Base-by-base conservation (phyloP, 2,113 vertebrate genomes). In the Solea senegalensis region DNA sequence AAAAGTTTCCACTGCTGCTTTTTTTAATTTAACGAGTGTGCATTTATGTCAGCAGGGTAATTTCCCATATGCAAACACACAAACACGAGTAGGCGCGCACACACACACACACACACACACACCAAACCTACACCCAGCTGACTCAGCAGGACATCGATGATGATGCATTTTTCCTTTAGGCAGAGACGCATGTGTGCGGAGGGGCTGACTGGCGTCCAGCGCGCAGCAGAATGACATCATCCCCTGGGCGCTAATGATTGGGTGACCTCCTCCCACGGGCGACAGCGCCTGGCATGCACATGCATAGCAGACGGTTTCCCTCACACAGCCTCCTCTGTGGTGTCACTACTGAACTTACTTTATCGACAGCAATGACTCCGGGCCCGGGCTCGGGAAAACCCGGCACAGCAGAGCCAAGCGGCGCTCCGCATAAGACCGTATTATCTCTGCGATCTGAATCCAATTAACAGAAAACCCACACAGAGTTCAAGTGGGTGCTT, bases 181-280 rank as follows among this genome's bases (percentile, higher is more conserved):
- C 41, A 34, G 49, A 59, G 64, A 49, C 77, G 61, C 69, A 65
- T 61, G 72, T 79, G 67, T 50, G 61, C 9, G 14, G 50, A 55
- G 59, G 52, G 72, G 53, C 62, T 50, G 80, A 72, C 60, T 82
- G 83, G 57, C 72, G 64, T 82, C 59, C 41, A 5, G 74, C 34
- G 4, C 68, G 0, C 73, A 69, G 67, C 15, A 34, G 80, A 76
- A 84, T 91, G 90, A 91, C 89, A 90, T 93, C 88, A 92, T 82
- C 70, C 71, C 64, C 44, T 11, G 61, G 76, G 56, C 66, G 51
- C n/a, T 78, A 86, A 82, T 79, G 80, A 89, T 73, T 62, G 69
- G 78, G 80, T 79, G 81, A 87, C 89, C 74, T 72, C 72, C 72
- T 69, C 64, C 76, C 2, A 44, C 69, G 62, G 79, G 78, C 65